Base-by-base conservation (phyloP, 2,888 invertebrate species). In the Acronicta leporina region DNA sequence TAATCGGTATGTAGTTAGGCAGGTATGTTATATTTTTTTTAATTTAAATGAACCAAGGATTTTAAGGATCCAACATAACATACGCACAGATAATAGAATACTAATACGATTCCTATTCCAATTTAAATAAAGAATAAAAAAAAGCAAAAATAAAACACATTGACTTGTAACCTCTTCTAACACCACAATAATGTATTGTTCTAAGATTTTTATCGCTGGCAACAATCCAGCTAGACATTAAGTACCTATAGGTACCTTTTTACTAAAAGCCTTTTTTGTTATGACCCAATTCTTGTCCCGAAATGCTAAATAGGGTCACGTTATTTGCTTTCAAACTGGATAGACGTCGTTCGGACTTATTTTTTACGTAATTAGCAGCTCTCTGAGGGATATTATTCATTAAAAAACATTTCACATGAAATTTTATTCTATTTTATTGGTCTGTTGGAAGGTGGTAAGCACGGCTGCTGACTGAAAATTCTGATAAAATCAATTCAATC, bases 231-330 rank as follows among this genome's bases (percentile, higher is more conserved):
- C 35, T 20, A 67, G 43, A 59, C 46, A 16, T 27, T 20, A 20
- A 20, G 27, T 6, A 38, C 5, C 13, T 11, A 43, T 13, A 47
- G 30, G 3, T 8, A 16, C 14, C 13, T 33, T 45, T 38, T 27
- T 48, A 14, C 40, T 72, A 49, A 68, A 73, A 73, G 47, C 42
- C 51, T 67, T 68, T 53, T 59, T 15, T 8, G 15, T 20, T 35
- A 30, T 53, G 62, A 73, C 69, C 74, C 56, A 68, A 73, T 56
- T 73, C n/a, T 15, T 30, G 45, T 52, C 41, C 50, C 53, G 35
- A 58, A 52, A 71, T 42, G 15, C 41, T 33, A 45, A 48, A 42
- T 43, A 58, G 14, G 47, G 25, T 50, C 38, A 42, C 33, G 27
- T 25, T 53, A 60, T 72, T 59, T 59, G 53, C 41, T 65, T 33